Base-by-base conservation (phyloP, 2,113 vertebrate species). In the Hyaena hyaena region DNA sequence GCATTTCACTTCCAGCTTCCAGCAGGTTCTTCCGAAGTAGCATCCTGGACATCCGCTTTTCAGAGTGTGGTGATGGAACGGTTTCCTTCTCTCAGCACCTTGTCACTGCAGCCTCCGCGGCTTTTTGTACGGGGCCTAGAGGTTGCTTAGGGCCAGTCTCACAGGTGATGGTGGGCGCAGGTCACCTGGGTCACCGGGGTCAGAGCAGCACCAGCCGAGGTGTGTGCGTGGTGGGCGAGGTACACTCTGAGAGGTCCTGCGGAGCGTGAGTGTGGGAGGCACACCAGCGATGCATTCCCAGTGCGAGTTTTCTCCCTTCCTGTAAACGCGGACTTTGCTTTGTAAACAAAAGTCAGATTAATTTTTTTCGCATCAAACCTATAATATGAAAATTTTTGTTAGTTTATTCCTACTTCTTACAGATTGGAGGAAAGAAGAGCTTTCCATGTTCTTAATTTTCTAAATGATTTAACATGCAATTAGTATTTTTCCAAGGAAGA, bases 31-130 rank as follows among this genome's bases (percentile, higher is more conserved):
- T 26, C 12, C 16, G 73, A 65, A 48, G 39, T 10, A 0, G 2
- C 39, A 15, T 48, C 14, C 28, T 10, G 21, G 85, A 50, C 3
- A 0, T 79, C 33, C 6, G 53, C 48, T 12, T 5, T 48, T 53
- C 10, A 10, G 33, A 58, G 53, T 6, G 0, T 19, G 0, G 14
- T 4, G 10, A 17, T 14, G 2, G 14, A 2, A 26, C 15, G 3
- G 39, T 15, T 76, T 45, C 24, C 21, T 48, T 77, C 43, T 12
- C 74, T 31, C 1, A 4, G 43, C 7, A 8, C 23, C 39, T 31
- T 7, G 43, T 77, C 7, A 15, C 74, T 31, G 74, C 14, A 9
- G 43, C 43, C 74, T 43, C 74, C 7, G 16, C 2, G 43, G 43
- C 74, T 31, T 48, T 31, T 77, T 43, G 24, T 4, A 5, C 26